Percentiles rank a stretch among this genome's conserved stretches.
phyloP scores from a whole-genome alignment of 2,113 vertebrate species.

The Rissa tridactyla region DNA sequence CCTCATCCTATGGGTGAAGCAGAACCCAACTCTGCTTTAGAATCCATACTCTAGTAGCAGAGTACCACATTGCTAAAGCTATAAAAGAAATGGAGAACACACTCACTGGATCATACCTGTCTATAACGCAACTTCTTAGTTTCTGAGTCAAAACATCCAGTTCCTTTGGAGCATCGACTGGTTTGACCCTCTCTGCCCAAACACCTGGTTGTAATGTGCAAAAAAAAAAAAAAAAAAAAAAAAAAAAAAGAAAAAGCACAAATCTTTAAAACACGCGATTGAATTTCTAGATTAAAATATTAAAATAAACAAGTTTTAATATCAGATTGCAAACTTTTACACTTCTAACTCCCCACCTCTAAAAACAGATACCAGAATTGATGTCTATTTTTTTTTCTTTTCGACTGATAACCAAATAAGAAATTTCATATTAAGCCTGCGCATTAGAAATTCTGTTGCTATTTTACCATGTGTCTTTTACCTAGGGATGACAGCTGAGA shows the following conservation, averaged over 20 bases:
- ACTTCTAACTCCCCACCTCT: neutral
- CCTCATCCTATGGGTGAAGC: neutral
- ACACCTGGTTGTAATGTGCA: neutral
- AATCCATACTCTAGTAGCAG: neutral
- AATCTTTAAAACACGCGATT: neutral
- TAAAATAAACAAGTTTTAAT: neutral
- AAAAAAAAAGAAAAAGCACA: neutral
- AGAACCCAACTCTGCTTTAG: neutral
- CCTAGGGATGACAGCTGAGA: neutral
- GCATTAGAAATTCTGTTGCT: neutral
- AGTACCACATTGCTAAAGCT: fast-evolving
- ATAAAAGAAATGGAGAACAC: neutral
- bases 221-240: neutral
- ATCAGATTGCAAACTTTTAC: neutral
- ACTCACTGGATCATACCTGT: neutral
- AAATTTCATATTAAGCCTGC: neutral
- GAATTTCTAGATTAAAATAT: neutral
- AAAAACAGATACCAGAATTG: neutral
- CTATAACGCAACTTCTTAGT: neutral
- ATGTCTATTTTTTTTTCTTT: neutral
- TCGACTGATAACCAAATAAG: neutral
- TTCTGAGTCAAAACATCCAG: neutral
- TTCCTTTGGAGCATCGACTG: neutral
- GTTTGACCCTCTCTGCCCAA: neutral
- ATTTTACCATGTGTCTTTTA: neutral